These are phyloP conservation scores for Crenichthys baileyi DNA, from an alignment of 2,797 vertebrate species.

Conservation along the genomic window DNA sequence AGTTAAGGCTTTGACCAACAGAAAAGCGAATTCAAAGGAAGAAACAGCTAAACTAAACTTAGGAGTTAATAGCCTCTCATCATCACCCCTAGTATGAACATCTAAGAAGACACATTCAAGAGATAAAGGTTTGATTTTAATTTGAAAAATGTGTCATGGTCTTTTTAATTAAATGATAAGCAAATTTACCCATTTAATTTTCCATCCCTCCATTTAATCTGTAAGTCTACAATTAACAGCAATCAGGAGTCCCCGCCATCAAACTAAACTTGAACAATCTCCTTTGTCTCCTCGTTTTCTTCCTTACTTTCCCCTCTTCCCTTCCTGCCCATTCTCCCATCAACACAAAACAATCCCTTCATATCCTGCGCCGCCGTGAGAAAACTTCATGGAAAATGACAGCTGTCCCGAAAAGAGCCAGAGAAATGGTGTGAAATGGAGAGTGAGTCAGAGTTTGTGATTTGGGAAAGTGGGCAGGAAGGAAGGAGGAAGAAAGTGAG, in stretches of 20 bases:
- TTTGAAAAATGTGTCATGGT: neutral
- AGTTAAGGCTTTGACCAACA: neutral
- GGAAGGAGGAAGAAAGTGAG: constrained; percentile 54
- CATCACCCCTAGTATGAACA: neutral
- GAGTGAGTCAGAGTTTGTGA: constrained; percentile 54
- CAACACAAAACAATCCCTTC: constrained; percentile 68
- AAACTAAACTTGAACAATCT: constrained; percentile 24
- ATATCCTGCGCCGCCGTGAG: constrained; percentile 72
- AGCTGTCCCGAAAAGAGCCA: constrained; percentile 46
- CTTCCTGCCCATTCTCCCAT: constrained; percentile 39
- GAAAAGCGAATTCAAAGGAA: neutral
- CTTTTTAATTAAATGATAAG: neutral
- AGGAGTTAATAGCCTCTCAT: neutral
- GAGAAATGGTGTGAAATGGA: constrained; percentile 64
- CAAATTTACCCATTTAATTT: neutral
- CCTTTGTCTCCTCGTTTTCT: constrained; percentile 20
- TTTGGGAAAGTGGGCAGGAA: constrained; percentile 64
- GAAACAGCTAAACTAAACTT: neutral
- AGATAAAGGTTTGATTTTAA: neutral
- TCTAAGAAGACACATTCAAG: neutral
- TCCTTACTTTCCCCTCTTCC: constrained; percentile 14
- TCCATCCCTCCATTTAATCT: neutral
- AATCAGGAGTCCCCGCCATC: neutral
- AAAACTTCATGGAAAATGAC: constrained; percentile 67
- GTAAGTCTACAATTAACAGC: neutral